Evolutionary conservation across 92 coral and sea anemone genomes (phyloP).

Genomic region (Epizoanthus fatuus): DNA sequence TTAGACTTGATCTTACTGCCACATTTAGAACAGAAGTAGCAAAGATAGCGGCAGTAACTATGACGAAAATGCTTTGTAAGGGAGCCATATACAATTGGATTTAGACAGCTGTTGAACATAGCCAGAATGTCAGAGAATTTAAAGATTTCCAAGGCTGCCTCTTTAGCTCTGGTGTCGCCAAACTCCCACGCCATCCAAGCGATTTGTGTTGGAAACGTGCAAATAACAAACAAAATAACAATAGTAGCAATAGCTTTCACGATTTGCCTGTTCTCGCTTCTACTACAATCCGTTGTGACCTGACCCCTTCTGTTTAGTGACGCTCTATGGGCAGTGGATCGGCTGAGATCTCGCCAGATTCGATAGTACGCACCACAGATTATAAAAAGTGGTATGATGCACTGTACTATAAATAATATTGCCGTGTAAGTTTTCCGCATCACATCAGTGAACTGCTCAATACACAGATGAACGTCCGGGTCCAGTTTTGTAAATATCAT

Average conservation of each 20-base stretch:
- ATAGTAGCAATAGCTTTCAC: slow-evolving; percentile 87
- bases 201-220: slow-evolving; percentile 90
- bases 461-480: slow-evolving; percentile 42
- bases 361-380: slow-evolving; percentile 88
- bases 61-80: slow-evolving; percentile 83
- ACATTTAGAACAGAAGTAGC: slow-evolving; percentile 52
- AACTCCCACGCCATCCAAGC: slow-evolving; percentile 93
- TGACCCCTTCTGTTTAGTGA: slow-evolving; percentile 9
- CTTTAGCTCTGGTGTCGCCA: slow-evolving; percentile 54
- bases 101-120: slow-evolving; percentile 89
- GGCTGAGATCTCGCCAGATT: slow-evolving; percentile 86
- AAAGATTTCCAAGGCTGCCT: slow-evolving; percentile 60
- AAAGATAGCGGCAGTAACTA: slow-evolving; percentile 81
- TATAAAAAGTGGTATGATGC: slow-evolving; percentile 81
- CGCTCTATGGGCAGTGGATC: slow-evolving; percentile 27
- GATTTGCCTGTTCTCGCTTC: slow-evolving; percentile 85
- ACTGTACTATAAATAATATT: slow-evolving; percentile 80
- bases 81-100: slow-evolving; percentile 92
- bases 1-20: background rate
- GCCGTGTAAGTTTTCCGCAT: slow-evolving; percentile 83
- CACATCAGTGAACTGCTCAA: slow-evolving; percentile 73
- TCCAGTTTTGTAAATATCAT: slow-evolving; percentile 75
- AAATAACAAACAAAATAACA: slow-evolving; percentile 84
- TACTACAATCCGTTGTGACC: slow-evolving; percentile 37
- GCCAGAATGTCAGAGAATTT: slow-evolving; percentile 81